A percentile compares a stretch with the other conserved stretches of the same genome.
Conservation (phyloP, 2,888 invertebrate genomes). For the Phortica okadai region DNA sequence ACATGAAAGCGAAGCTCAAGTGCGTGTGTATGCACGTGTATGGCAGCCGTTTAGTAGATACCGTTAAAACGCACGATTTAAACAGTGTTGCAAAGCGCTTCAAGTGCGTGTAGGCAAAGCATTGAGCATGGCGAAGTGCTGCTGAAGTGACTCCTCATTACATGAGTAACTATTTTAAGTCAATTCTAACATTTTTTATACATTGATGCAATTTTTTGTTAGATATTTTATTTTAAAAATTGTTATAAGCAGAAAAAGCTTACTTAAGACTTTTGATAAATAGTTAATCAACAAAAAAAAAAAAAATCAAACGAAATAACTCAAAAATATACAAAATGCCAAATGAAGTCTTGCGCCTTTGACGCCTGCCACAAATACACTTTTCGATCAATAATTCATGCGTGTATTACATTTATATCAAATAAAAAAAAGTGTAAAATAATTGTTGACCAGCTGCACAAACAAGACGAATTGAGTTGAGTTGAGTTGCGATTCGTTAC, state of each 20-base stretch:
- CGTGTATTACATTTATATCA: neutral
- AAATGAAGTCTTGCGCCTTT: neutral
- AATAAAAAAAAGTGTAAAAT: slow-evolving; percentile 17
- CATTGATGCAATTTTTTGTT: too few species aligned
- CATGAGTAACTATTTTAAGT: too few species aligned
- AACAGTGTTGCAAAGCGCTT: slow-evolving; percentile 2
- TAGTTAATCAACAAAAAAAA: too few species aligned
- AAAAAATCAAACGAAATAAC: too few species aligned
- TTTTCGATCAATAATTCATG: neutral
- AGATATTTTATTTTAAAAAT: too few species aligned
- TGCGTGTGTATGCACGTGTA: neutral
- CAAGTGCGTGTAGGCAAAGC: neutral
- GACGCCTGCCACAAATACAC: neutral
- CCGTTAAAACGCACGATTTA: slow-evolving; percentile 7
- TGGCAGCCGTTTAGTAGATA: neutral
- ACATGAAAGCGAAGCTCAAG: neutral
- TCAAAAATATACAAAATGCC: too few species aligned
- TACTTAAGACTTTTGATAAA: too few species aligned
- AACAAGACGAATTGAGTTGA: slow-evolving; percentile 3
- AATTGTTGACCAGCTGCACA: slow-evolving; percentile 25
- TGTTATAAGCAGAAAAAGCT: too few species aligned
- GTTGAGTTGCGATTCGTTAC: neutral
- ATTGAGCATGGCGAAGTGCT: too few species aligned
- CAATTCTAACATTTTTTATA: too few species aligned
- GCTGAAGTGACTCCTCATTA: too few species aligned